A percentile compares a stretch with the other conserved stretches of the same genome.
Conservation (phyloP, 2,888 invertebrate genomes). For the Drosophila peninsularis region DNA sequence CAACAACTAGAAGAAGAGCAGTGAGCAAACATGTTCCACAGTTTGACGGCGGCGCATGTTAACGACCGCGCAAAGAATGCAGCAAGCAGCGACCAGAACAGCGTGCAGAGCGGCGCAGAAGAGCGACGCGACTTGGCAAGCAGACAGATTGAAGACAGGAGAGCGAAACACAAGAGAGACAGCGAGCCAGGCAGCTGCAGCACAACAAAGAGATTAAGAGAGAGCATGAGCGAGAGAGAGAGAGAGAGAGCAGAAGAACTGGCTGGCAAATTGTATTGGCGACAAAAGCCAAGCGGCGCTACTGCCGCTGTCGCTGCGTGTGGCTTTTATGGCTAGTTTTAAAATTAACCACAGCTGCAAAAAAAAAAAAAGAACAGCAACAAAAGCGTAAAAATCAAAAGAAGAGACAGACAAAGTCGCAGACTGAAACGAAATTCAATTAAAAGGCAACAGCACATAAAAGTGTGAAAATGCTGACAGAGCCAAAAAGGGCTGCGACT, state of each 20-base stretch:
- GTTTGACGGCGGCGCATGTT: constrained; percentile 60
- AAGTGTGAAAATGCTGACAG: constrained; percentile 73
- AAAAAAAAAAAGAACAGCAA: constrained; percentile 10
- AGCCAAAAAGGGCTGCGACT: constrained; percentile 53
- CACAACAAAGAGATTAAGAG: constrained; percentile 11
- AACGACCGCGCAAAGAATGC: constrained; percentile 79
- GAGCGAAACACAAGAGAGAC: background rate
- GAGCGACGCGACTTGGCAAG: constrained; percentile 49
- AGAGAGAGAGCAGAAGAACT: constrained; percentile 43
- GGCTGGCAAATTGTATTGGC: constrained; percentile 57
- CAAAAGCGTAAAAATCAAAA: constrained; percentile 23
- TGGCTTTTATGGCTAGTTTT: constrained; percentile 78
- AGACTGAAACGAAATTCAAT: constrained; percentile 73
- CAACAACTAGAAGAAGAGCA: constrained; percentile 26
- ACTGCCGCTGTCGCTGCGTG: constrained; percentile 48
- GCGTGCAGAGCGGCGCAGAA: constrained; percentile 38
- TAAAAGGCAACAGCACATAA: constrained; percentile 73
- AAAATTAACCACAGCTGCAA: constrained; percentile 74
- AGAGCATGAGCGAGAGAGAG: background rate
- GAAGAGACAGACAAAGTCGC: constrained; percentile 55
- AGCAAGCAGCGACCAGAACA: constrained; percentile 51
- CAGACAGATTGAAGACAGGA: constrained; percentile 28
- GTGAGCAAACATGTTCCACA: constrained; percentile 67
- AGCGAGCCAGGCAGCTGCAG: constrained; percentile 11
- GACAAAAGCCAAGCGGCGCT: constrained; percentile 62